A percentile compares a stretch with the other conserved stretches of the same genome.
These are phyloP conservation scores for Drosophila ironensis DNA, from an alignment of 1,140 invertebrate genomes.

Conservation along the genomic window DNA sequence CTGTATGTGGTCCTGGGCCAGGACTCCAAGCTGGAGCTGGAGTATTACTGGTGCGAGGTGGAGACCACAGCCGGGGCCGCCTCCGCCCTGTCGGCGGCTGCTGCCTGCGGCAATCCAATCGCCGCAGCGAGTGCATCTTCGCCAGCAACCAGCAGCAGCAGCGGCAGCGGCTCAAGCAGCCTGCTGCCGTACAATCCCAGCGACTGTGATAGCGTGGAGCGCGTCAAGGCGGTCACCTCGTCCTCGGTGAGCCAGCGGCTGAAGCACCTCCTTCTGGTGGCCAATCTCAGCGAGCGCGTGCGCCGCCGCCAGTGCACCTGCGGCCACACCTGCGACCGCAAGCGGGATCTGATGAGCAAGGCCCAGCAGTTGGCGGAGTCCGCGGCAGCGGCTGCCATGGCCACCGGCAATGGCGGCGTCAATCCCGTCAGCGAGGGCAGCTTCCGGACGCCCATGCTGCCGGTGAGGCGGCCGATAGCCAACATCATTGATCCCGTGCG, in stretches of 20 bases:
- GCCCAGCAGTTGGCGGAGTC: conserved; percentile 47
- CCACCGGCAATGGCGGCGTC: neutral
- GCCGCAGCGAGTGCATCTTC: neutral
- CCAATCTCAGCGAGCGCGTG: conserved; percentile 76
- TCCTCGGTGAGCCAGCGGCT: conserved; percentile 72
- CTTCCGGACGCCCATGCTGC: conserved; percentile 75
- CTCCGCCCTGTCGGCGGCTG: neutral
- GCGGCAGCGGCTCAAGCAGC: neutral
- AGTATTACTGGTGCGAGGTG: conserved; percentile 89
- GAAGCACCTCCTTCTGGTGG: conserved; percentile 77
- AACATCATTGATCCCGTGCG: conserved; percentile 67
- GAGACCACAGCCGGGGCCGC: conserved; percentile 13
- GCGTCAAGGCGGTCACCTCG: conserved; percentile 64
- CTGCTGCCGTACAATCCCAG: conserved; percentile 70
- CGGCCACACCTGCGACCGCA: conserved; percentile 76
- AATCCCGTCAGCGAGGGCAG: conserved; percentile 15
- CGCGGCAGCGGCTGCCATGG: conserved; percentile 5
- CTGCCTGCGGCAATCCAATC: neutral
- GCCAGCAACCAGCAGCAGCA: neutral
- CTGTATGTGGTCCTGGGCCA: conserved; percentile 94
- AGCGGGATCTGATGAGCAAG: conserved; percentile 61
- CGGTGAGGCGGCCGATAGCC: conserved; percentile 58
- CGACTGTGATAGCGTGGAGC: conserved; percentile 74
- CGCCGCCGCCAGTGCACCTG: conserved; percentile 73
- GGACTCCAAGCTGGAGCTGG: conserved; percentile 89